These are phyloP conservation scores for Neosilurus mollespiculum DNA, from an alignment of 2,797 vertebrate species.

Conservation along the genomic window DNA sequence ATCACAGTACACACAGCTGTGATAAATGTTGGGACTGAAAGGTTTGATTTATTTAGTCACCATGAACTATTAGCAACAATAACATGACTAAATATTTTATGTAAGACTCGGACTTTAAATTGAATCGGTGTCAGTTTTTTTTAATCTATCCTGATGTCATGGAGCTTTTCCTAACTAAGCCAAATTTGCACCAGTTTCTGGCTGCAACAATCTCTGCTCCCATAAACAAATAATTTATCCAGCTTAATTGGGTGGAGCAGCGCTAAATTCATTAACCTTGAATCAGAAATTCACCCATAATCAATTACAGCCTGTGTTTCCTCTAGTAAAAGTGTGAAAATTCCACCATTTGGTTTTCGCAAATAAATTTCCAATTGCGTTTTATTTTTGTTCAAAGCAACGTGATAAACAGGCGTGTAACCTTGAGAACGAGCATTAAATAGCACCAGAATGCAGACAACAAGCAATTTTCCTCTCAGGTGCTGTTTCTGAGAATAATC, in stretches of 20 bases:
- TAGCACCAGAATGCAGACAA: slow-evolving; percentile 48
- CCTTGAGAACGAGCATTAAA: slow-evolving; percentile 50
- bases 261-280: slow-evolving; percentile 51
- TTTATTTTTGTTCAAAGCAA: slow-evolving; percentile 51
- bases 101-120: neutral
- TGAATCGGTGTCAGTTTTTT: neutral
- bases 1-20: too few species aligned
- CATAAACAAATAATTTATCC: slow-evolving; percentile 24
- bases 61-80: too few species aligned
- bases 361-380: slow-evolving; percentile 46
- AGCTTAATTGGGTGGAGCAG: slow-evolving; percentile 40
- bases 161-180: slow-evolving; percentile 25
- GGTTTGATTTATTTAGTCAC: too few species aligned
- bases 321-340: slow-evolving; percentile 37
- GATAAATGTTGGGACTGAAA: too few species aligned
- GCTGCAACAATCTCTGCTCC: slow-evolving; percentile 31
- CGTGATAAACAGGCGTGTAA: slow-evolving; percentile 50
- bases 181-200: slow-evolving; percentile 35
- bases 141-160: neutral
- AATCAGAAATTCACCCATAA: slow-evolving; percentile 44
- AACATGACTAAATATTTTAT: too few species aligned
- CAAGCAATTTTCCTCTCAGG: slow-evolving; percentile 44
- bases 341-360: slow-evolving; percentile 35
- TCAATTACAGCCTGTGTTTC: slow-evolving; percentile 50
- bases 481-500: slow-evolving; percentile 45